A percentile compares a stretch with the other conserved stretches of the same genome.
phyloP scores from a whole-genome alignment of 2,113 vertebrate genomes.

The Crotalus helleri region DNA sequence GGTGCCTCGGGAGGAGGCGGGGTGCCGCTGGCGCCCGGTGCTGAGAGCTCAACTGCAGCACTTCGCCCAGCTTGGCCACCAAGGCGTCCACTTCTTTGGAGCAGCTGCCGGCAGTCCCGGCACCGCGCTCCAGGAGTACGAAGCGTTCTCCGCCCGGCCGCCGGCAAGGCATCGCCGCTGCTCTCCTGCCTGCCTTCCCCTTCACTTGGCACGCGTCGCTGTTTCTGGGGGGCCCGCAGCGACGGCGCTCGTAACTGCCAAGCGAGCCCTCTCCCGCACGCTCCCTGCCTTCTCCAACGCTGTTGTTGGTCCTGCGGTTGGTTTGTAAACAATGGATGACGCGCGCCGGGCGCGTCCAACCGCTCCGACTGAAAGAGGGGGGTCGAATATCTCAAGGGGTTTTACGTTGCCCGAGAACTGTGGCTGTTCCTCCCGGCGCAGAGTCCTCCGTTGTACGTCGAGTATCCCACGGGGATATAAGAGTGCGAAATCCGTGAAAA shows the following conservation, averaged over 20 bases:
- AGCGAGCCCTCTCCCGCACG: constrained; percentile 8
- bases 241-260: constrained; percentile 44
- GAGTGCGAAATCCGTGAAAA: background rate
- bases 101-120: constrained; percentile 57
- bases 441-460: background rate
- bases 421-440: background rate
- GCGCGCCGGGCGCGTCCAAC: constrained; percentile 67
- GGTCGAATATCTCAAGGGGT: background rate
- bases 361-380: background rate
- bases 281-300: background rate
- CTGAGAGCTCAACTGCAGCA: constrained; percentile 78
- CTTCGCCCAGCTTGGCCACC: constrained; percentile 82
- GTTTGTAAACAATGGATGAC: constrained; percentile 90
- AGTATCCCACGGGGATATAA: rapidly evolving
- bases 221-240: constrained; percentile 14
- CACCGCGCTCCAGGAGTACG: constrained; percentile 76
- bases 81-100: constrained; percentile 84
- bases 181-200: background rate
- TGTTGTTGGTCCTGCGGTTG: constrained; percentile 37
- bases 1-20: constrained; percentile 33
- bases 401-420: background rate
- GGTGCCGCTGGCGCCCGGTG: constrained; percentile 13
- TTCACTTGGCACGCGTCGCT: background rate
- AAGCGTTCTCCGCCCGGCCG: constrained; percentile 76
- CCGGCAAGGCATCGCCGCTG: constrained; percentile 76